These are phyloP conservation scores for Exephanes ischioxanthus DNA, from an alignment of 2,888 invertebrate genomes.

Conservation along the genomic window DNA sequence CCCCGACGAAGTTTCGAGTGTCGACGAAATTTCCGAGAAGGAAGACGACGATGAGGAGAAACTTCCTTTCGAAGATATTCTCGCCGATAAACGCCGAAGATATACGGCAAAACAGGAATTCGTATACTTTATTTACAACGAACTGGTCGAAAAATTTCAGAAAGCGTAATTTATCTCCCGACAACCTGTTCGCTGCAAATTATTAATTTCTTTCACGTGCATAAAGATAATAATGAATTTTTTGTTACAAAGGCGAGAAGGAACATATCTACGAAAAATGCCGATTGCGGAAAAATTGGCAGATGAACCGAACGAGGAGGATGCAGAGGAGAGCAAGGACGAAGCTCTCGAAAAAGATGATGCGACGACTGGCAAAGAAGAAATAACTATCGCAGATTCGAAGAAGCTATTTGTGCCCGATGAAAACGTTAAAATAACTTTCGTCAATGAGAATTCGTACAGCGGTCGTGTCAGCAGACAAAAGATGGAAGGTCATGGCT, in stretches of 20 bases:
- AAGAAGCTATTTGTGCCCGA: constrained; percentile 76
- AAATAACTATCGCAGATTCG: constrained; percentile 48
- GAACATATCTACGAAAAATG: constrained; percentile 62
- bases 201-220: background rate
- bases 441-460: constrained; percentile 87
- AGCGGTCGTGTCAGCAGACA: constrained; percentile 86
- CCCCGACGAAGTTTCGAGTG: background rate
- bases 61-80: constrained; percentile 64
- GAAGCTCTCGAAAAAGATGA: constrained; percentile 18
- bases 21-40: constrained; percentile 35
- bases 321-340: background rate
- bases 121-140: constrained; percentile 73
- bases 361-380: background rate
- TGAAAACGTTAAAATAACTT: constrained; percentile 86
- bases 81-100: constrained; percentile 70
- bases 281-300: background rate
- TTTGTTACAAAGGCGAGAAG: constrained; percentile 68
- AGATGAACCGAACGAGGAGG: constrained; percentile 17
- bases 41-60: constrained; percentile 29
- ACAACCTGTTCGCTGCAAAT: background rate
- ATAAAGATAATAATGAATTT: background rate
- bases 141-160: constrained; percentile 68
- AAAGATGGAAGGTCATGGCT: constrained; percentile 87
- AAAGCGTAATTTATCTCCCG: constrained; percentile 68
- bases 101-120: constrained; percentile 73